Evolutionary conservation across 2,113 vertebrate genomes (phyloP), one percentile per base, ranked within the genome.

Genomic region (Merops nubicus): DNA sequence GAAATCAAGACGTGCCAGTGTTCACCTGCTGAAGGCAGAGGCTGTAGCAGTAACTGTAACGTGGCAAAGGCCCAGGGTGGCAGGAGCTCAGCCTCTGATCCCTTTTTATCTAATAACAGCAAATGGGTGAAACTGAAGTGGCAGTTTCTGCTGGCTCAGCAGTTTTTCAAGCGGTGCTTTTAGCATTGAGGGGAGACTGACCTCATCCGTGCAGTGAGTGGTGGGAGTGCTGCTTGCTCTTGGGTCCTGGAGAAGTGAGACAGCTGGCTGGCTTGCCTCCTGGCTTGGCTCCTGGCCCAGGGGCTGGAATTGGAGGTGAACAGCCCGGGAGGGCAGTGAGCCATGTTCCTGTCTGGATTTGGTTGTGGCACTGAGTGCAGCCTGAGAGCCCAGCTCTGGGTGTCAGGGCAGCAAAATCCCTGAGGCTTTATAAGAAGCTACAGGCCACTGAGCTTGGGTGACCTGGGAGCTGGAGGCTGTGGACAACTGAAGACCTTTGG

Each of bases 1-100:
- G 81, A 74, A 91, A 77, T 73, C 42, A 53, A 94, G 92, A 60
- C 1, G 5, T 80, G 60, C 72, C 59, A 31, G 56, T 48, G 6
- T 56, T 92, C 83, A 96, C 93, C 91, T 94, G 94, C 91, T 17
- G 56, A 91, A 93, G 78, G 86, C 67, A 57, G 74, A 11, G 79
- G 62, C 60, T 67, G 33, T 53, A n/a, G 60, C 2, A 1, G 65
- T 21, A 42, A 59, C 65, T 63, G 48, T n/a, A 42, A 31, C 0
- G 1, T 36, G 56, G 54, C 69, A 69, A 6, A 74, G 54, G 45
- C 73, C 47, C 6, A 12, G 85, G 59, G 40, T 47, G 19, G 82
- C 64, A 60, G 56, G n/a, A 87, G 85, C 43, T 72, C 70, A 62
- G 45, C 57, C 17, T 31, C 62, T 62, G 63, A 42, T 45, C 47